Evolutionary conservation across 1,140 invertebrate genomes (phyloP).

Genomic region (Orchestia grillus): DNA sequence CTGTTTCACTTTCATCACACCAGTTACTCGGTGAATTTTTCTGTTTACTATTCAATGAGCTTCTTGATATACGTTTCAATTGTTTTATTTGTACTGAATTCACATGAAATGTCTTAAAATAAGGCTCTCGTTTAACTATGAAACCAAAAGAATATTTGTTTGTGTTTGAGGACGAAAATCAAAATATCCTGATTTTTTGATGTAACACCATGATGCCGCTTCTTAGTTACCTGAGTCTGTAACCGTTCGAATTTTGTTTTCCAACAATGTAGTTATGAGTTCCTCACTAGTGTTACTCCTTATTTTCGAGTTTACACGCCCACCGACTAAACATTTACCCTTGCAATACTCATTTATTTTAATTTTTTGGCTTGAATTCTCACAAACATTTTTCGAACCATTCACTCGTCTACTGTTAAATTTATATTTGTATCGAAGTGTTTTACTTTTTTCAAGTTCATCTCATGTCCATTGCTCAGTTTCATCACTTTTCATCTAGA

Average conservation of each 20-base stretch:
- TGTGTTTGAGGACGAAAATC: background rate
- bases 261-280: background rate
- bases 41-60: background rate
- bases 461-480: background rate
- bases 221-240: background rate
- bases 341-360: background rate
- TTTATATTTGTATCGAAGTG: background rate
- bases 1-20: background rate
- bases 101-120: background rate
- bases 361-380: background rate
- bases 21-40: background rate
- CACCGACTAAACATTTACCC: background rate
- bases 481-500: background rate
- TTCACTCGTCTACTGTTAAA: background rate
- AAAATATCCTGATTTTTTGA: no score
- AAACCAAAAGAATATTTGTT: background rate
- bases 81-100: background rate
- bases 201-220: background rate
- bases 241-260: background rate
- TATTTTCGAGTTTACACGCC: background rate
- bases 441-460: background rate
- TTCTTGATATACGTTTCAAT: background rate
- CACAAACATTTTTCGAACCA: background rate
- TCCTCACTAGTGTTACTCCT: background rate
- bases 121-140: background rate